Conservation (phyloP, 2,888 invertebrate genomes). For the Helleia helle region DNA sequence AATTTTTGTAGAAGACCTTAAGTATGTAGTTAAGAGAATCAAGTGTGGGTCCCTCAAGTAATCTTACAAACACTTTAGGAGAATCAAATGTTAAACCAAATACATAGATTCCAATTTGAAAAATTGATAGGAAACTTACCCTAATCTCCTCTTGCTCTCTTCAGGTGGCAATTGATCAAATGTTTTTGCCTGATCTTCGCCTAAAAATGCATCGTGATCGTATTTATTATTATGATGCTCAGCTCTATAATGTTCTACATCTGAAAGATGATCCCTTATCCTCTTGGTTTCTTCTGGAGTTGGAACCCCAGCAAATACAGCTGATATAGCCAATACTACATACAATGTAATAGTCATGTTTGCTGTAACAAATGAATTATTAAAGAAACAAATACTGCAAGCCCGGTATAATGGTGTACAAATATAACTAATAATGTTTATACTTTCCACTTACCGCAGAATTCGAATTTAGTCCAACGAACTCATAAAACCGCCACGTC, state of each 20-base stretch:
- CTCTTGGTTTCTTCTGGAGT: slow-evolving; percentile 81
- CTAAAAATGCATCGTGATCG: slow-evolving; percentile 98
- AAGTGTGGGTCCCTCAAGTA: too few species aligned
- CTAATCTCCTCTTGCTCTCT: slow-evolving; percentile 92
- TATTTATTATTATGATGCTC: slow-evolving; percentile 91
- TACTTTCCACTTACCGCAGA: slow-evolving; percentile 8
- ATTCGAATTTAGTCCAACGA: neutral
- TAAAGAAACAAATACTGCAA: too few species aligned
- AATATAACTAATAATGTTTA: too few species aligned
- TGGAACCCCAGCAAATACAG: slow-evolving; percentile 75
- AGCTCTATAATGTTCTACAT: slow-evolving; percentile 85
- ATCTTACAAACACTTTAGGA: too few species aligned
- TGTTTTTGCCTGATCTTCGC: slow-evolving; percentile 92
- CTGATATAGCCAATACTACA: slow-evolving; percentile 47
- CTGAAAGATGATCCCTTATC: slow-evolving; percentile 80
- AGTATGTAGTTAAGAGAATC: too few species aligned
- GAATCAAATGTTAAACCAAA: too few species aligned
- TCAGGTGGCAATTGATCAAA: slow-evolving; percentile 96
- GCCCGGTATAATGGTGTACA: too few species aligned
- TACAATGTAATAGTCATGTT: slow-evolving; percentile 52
- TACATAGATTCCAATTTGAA: too few species aligned
- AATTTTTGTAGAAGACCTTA: too few species aligned
- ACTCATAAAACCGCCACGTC: slow-evolving; percentile 43
- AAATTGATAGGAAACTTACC: too few species aligned
- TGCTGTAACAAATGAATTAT: too few species aligned